Conservation (phyloP, 2,888 invertebrate genomes). For the Troides oblongomaculatus region DNA sequence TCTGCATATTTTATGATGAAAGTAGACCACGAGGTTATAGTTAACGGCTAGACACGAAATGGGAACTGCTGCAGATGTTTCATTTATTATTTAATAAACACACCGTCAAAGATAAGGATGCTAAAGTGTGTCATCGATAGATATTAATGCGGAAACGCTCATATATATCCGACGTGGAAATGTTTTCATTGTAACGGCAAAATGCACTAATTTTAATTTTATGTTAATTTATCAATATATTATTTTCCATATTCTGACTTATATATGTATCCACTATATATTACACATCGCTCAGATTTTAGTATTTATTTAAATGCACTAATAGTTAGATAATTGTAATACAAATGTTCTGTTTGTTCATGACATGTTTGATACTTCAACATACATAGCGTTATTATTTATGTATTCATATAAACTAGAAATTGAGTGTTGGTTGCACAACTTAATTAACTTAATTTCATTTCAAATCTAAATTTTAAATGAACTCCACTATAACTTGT, state of each 20-base stretch:
- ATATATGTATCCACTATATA: too few relatives aligned
- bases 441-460: background rate
- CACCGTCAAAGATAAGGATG: conserved; percentile 19
- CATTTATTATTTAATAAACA: conserved; percentile 30
- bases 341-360: too few relatives aligned
- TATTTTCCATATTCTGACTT: too few relatives aligned
- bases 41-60: conserved; percentile 42
- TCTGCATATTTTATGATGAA: conserved; percentile 35
- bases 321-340: too few relatives aligned
- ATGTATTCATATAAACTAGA: background rate
- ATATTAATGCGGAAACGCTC: background rate
- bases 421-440: background rate
- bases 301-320: too few relatives aligned
- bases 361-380: background rate
- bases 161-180: too few relatives aligned
- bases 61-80: conserved; percentile 45
- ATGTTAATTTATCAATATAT: too few relatives aligned
- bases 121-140: background rate
- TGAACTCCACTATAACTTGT: background rate
- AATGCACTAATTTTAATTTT: too few relatives aligned
- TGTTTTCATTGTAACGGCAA: too few relatives aligned
- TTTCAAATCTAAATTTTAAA: background rate
- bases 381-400: background rate
- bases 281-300: too few relatives aligned
- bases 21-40: conserved; percentile 30